These are phyloP conservation scores for Menidia beryllina DNA, from an alignment of 2,113 vertebrate species.

Conservation along the genomic window DNA sequence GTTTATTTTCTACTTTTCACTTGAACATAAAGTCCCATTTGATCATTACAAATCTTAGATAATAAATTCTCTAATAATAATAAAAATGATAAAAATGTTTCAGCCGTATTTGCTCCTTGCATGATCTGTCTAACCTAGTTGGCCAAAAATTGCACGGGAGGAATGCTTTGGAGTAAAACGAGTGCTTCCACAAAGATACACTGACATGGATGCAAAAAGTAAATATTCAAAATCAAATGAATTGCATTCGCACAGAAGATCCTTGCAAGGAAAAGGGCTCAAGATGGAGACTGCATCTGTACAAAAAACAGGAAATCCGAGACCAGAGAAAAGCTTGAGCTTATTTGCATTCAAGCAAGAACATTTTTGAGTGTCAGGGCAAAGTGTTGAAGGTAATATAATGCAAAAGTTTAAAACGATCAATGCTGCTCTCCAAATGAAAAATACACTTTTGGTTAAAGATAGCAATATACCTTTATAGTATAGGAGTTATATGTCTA, in stretches of 20 bases:
- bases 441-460: background rate
- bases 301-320: background rate
- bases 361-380: background rate
- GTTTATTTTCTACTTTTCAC: too few relatives aligned
- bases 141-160: too few relatives aligned
- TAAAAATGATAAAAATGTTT: too few relatives aligned
- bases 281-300: background rate
- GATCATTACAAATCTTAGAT: too few relatives aligned
- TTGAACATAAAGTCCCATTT: too few relatives aligned
- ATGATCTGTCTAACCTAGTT: too few relatives aligned
- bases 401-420: background rate
- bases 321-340: background rate
- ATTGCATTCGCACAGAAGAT: background rate
- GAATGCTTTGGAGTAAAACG: too few relatives aligned
- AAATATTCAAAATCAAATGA: background rate
- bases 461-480: background rate
- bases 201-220: too few relatives aligned
- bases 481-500: background rate
- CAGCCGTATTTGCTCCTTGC: too few relatives aligned
- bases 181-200: too few relatives aligned
- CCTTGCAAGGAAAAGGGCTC: background rate
- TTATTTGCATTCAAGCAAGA: background rate
- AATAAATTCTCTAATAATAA: too few relatives aligned
- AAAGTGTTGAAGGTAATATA: background rate
- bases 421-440: background rate